Evolutionary conservation across 2,888 invertebrate genomes (phyloP).

Genomic region (Lasioglossum marginatum): DNA sequence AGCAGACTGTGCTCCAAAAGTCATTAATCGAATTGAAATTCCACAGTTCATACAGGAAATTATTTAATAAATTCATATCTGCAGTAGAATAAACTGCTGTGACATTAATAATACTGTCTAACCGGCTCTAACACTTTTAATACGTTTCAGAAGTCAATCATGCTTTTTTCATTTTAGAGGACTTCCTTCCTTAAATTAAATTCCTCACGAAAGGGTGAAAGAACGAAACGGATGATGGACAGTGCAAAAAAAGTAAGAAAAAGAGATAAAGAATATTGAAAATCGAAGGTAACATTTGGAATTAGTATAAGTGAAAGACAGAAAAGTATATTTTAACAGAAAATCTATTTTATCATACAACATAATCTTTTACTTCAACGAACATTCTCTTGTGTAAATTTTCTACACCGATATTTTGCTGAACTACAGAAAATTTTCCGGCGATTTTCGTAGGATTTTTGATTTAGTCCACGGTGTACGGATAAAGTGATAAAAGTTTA

Average conservation of each 20-base stretch:
- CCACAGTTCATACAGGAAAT: not conserved
- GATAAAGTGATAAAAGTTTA: not conserved
- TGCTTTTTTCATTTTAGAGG: not conserved
- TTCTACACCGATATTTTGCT: too few species aligned
- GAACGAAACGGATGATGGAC: too few species aligned
- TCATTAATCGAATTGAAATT: not conserved
- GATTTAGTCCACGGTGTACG: not conserved
- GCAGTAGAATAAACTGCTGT: not conserved
- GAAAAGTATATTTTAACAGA: not conserved
- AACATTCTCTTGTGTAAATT: not conserved
- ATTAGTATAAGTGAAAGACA: not conserved
- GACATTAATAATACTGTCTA: not conserved
- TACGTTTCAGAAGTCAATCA: not conserved
- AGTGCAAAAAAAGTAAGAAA: too few species aligned
- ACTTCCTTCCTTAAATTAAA: not conserved
- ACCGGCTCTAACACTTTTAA: not conserved
- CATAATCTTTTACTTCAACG: not conserved
- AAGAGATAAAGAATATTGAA: not conserved
- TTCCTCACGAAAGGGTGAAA: not conserved
- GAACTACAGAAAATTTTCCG: not conserved
- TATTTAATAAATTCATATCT: not conserved
- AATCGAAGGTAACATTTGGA: not conserved
- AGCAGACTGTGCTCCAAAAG: not conserved
- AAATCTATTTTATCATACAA: not conserved
- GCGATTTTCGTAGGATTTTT: not conserved